Evolutionary conservation across 2,113 vertebrate genomes (phyloP).

Genomic region (Antigone vipio): DNA sequence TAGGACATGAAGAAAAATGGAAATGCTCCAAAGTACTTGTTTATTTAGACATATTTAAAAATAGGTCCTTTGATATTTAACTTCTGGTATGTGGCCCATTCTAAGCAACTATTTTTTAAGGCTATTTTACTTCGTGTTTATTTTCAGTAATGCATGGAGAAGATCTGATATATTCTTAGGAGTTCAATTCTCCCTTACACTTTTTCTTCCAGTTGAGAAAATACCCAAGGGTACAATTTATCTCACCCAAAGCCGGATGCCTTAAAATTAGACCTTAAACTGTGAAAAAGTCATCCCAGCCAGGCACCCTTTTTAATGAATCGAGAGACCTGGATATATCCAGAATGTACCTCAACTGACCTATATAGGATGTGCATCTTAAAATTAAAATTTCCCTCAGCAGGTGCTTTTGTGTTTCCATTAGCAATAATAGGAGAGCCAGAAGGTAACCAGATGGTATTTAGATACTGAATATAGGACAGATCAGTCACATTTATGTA

Average conservation of each 20-base stretch:
- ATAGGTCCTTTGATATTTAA: constrained; percentile 41
- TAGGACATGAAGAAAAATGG: neutral
- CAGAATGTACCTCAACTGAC: constrained; percentile 4
- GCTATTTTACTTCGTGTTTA: neutral
- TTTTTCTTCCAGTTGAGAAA: neutral
- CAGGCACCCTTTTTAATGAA: neutral
- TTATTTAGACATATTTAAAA: constrained; percentile 45
- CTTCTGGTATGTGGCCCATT: neutral
- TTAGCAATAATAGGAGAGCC: neutral
- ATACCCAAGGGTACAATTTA: neutral
- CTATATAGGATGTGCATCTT: neutral
- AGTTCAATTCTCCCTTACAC: neutral
- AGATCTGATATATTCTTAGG: neutral
- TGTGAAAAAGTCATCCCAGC: neutral
- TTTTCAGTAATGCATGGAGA: neutral
- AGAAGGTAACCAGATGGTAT: constrained; percentile 39
- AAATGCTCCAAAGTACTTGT: neutral
- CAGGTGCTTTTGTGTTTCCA: constrained; percentile 34
- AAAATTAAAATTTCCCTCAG: constrained; percentile 43
- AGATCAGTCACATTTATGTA: neutral
- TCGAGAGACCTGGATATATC: neutral
- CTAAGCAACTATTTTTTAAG: neutral
- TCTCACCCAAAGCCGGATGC: neutral
- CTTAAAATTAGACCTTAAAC: constrained; percentile 30
- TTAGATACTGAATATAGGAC: neutral